Conservation (phyloP, 2,113 vertebrate genomes). For the Pimephales promelas region DNA sequence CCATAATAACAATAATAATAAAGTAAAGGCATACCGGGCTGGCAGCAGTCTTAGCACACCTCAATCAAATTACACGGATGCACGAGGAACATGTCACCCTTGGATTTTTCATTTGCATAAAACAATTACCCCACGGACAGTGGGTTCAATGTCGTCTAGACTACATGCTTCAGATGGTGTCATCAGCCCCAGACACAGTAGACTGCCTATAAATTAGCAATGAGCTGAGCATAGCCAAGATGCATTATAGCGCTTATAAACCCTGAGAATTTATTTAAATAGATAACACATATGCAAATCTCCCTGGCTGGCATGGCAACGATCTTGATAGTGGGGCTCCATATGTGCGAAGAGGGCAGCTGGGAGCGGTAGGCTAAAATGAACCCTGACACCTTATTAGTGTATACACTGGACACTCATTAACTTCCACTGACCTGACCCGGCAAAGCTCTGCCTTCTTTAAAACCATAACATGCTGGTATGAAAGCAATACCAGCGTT, state of each 20-base stretch:
- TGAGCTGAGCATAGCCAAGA: slow-evolving; percentile 85
- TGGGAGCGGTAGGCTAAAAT: slow-evolving; percentile 75
- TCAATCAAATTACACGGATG: slow-evolving; percentile 70
- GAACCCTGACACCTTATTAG: slow-evolving; percentile 83
- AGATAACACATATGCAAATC: slow-evolving; percentile 97
- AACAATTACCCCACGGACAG: slow-evolving; percentile 86
- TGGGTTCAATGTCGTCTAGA: slow-evolving; percentile 90
- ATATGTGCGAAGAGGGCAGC: slow-evolving; percentile 87
- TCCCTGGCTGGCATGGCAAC: slow-evolving; percentile 87
- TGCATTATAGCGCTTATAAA: slow-evolving; percentile 89
- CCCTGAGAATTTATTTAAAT: slow-evolving; percentile 96
- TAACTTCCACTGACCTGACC: slow-evolving; percentile 75
- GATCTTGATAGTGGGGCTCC: slow-evolving; percentile 91
- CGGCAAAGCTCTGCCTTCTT: slow-evolving; percentile 10
- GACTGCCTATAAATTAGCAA: slow-evolving; percentile 93
- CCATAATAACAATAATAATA: slow-evolving; percentile 74
- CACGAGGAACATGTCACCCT: slow-evolving; percentile 74
- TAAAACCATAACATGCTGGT: slow-evolving; percentile 35
- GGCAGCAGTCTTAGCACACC: slow-evolving; percentile 63
- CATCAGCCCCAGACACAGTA: slow-evolving; percentile 84
- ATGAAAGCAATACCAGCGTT: slow-evolving; percentile 32
- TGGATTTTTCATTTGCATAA: slow-evolving; percentile 87
- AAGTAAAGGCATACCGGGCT: slow-evolving; percentile 55
- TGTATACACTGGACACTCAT: slow-evolving; percentile 83
- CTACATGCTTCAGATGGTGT: slow-evolving; percentile 87